A percentile compares a stretch with the other conserved stretches of the same genome.
These are phyloP conservation scores for Hypotaenidia philippensis DNA, from an alignment of 2,797 vertebrate genomes.

Conservation along the genomic window DNA sequence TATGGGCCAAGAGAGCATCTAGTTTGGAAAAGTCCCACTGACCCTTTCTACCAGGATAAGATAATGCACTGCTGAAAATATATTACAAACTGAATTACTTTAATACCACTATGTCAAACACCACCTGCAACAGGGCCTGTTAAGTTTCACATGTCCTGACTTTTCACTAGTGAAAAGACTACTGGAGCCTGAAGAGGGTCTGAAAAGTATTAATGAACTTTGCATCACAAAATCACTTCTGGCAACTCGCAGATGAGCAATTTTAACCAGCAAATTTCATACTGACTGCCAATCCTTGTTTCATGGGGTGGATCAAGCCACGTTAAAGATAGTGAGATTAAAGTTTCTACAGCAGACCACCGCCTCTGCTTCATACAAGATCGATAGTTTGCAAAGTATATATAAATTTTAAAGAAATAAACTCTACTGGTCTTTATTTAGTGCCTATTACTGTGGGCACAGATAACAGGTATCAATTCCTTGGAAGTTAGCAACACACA, in stretches of 20 bases:
- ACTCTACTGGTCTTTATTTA: background rate
- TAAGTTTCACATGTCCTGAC: background rate
- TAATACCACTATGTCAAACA: background rate
- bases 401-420: background rate
- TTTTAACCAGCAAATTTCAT: background rate
- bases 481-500: background rate
- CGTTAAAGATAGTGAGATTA: background rate
- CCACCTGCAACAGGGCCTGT: background rate
- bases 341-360: background rate
- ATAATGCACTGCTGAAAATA: background rate
- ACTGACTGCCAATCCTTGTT: slow-evolving; percentile 1
- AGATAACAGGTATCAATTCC: background rate
- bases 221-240: background rate
- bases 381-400: background rate
- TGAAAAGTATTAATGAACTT: slow-evolving; percentile 6
- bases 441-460: background rate
- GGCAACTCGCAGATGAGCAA: background rate
- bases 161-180: background rate
- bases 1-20: background rate
- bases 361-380: background rate
- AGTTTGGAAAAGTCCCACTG: background rate
- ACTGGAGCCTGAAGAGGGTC: background rate
- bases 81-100: background rate
- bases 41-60: background rate
- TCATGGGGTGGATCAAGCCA: background rate